Base-by-base conservation (phyloP, 2,113 vertebrate species). In the Spea bombifrons region DNA sequence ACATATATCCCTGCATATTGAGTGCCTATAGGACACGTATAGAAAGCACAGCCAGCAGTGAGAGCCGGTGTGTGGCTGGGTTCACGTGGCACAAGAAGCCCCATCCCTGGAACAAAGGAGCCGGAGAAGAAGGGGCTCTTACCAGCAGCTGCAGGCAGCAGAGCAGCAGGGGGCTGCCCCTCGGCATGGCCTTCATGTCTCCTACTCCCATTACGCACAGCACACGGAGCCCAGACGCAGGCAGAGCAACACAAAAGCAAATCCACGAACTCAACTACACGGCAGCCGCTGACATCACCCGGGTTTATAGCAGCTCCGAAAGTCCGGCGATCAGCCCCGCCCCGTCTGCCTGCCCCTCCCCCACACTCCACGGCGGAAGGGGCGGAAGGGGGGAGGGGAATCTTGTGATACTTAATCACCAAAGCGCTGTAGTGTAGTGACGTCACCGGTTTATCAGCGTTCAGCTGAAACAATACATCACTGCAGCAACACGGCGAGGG, bases 71-170 rank as follows among this genome's bases (percentile, higher is more conserved):
- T 30, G 45, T 7, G 48, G 68, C 9, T 2, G 17, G 76, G 16
- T 13, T 12, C 76, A 73, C 76, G 71, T 66, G 69, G 69, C 52
- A 8, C 17, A 57, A 43, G 48, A 5, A 43, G 46, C 66, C 55
- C 45, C 30, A 6, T 15, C 46, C 65, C 50, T 15, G 65, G 66
- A 12, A 75, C 63, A 57, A 75, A 75, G 66, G 30, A 30, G 30
- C 30, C 61, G 13, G 57, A 64, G 66, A 16, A 76, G 53, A 65
- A 76, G 69, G 69, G 75, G 15, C 53, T 8, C 76, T 78, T 73
- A 79, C 76, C 76, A 66, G 47, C 5, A 78, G 9, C 47, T 73
- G 70, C 30, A 79, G 10, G 59, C 68, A 78, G 76, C 47, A 15
- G 13, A 79, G 61, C 30, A 55, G 55, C 46, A 78, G 59, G 15